Evolutionary conservation across 1,140 invertebrate species (phyloP), one percentile per base, ranked within the genome.

Genomic region (Cotesia chilonis): DNA sequence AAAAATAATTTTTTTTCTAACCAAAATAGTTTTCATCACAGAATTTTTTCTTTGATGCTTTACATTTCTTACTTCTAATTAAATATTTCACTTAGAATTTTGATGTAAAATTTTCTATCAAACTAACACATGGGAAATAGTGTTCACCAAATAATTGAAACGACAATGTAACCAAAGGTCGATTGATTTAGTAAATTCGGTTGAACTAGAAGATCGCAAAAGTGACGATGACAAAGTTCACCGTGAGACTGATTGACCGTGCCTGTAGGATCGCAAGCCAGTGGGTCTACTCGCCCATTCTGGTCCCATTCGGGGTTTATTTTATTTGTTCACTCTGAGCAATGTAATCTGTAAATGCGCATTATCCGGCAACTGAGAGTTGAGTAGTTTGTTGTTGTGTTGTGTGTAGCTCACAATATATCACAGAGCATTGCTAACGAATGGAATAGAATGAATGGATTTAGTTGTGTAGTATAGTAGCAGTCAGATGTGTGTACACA

Each of bases 401-500:
- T 47, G 41, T 7, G 10, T 10, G 10, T 7, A 10, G 10, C 41
- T 9, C 10, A 47, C 41, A 47, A 47, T 47, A 47, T 7, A 47
- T 9, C 41, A 47, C 1, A 6, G 6, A 47, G 41, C 41, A 7
- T 47, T 9, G 10, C 41, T 37, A 36, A 77, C 78, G 73, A 80
- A 80, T 80, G 79, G 51, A 9, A 61, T 28, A 61, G 55, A 70
- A 70, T 54, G 47, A 70, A 61, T 70, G 51, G 35, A n/a, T 60
- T 28, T 14, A 41, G 59, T 66, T 51, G 71, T 77, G 70, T 69
- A 75, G 78, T 79, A 77, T 82, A 80, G 78, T 77, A 74, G 79
- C 76, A 67, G 81, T 73, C 69, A 79, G 78, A 76, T 77, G 73
- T 73, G 78, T 47, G 10, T 80, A 71, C 64, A 54, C 81, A 81